phyloP scores from a whole-genome alignment of 2,888 invertebrate species.

The Minunthozetes semirufus region DNA sequence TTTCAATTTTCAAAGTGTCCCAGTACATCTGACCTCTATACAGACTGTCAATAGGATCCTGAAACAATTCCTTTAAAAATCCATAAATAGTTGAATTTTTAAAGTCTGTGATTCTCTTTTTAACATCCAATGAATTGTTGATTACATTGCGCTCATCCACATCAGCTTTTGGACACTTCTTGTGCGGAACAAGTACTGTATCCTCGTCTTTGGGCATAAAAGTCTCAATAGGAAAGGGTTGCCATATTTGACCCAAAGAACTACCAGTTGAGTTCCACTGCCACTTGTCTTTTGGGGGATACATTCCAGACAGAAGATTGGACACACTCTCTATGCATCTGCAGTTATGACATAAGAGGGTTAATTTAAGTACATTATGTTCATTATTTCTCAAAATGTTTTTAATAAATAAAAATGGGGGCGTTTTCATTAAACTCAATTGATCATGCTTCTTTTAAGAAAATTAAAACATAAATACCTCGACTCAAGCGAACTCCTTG shows the following conservation, averaged over 20 bases:
- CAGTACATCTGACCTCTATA: conserved; percentile 12
- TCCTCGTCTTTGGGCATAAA: conserved; percentile 34
- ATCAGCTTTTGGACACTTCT: conserved; percentile 31
- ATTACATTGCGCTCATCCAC: background rate
- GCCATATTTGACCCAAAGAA: conserved; percentile 25
- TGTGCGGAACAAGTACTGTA: conserved; percentile 24
- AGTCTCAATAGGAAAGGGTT: conserved; percentile 33
- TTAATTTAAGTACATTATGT: no score
- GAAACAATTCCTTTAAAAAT: conserved; percentile 7
- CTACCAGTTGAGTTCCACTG: background rate
- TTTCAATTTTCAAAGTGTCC: conserved; percentile 29
- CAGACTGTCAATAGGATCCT: background rate
- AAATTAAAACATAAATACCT: conserved; percentile 4
- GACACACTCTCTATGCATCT: conserved; percentile 31
- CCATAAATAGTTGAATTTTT: background rate
- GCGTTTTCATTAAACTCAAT: no score
- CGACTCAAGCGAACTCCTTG: conserved; percentile 24
- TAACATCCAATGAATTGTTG: background rate
- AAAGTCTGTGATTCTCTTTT: background rate
- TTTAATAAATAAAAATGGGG: no score
- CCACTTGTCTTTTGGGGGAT: conserved; percentile 17
- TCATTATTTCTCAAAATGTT: no score
- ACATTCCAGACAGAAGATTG: conserved; percentile 1
- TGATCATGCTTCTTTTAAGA: no score
- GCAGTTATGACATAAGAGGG: no score